A percentile compares a stretch with the other conserved stretches of the same genome.
These are phyloP conservation scores for Pangasius mekongensis DNA, from an alignment of 2,797 vertebrate species.

Conservation along the genomic window DNA sequence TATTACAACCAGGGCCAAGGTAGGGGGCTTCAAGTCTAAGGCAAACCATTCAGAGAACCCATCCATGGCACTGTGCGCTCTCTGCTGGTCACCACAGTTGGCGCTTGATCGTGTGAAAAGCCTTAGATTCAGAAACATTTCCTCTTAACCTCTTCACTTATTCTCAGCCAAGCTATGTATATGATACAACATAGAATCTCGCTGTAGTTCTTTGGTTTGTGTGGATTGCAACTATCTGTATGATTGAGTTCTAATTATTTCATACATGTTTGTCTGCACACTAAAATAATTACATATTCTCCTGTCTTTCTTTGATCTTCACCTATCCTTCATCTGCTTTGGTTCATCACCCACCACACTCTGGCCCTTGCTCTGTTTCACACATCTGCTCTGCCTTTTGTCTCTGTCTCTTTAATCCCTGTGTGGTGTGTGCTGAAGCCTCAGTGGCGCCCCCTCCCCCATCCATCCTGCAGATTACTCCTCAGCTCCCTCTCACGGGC, in stretches of 20 bases:
- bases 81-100: not conserved
- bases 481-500: conserved; percentile 96
- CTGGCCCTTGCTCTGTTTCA: conserved; percentile 17
- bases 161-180: not conserved
- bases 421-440: conserved; percentile 74
- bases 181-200: not conserved
- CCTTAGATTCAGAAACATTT: not conserved
- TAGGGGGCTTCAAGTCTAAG: conserved; percentile 38
- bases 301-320: conserved; percentile 33
- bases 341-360: conserved; percentile 33
- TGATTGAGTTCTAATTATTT: conserved; percentile 29
- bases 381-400: conserved; percentile 23
- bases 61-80: not conserved
- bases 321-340: conserved; percentile 28
- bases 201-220: conserved; percentile 12
- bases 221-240: conserved; percentile 23
- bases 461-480: conserved; percentile 92
- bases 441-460: conserved; percentile 88
- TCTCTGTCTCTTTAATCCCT: conserved; percentile 31
- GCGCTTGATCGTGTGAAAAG: not conserved
- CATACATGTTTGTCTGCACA: conserved; percentile 48
- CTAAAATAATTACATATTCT: conserved; percentile 51
- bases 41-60: not conserved
- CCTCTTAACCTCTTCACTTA: conserved; percentile 2
- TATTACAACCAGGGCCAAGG: conserved; percentile 71